phyloP scores from a whole-genome alignment of 1,140 invertebrate genomes.

The Drosophila sechellia region DNA sequence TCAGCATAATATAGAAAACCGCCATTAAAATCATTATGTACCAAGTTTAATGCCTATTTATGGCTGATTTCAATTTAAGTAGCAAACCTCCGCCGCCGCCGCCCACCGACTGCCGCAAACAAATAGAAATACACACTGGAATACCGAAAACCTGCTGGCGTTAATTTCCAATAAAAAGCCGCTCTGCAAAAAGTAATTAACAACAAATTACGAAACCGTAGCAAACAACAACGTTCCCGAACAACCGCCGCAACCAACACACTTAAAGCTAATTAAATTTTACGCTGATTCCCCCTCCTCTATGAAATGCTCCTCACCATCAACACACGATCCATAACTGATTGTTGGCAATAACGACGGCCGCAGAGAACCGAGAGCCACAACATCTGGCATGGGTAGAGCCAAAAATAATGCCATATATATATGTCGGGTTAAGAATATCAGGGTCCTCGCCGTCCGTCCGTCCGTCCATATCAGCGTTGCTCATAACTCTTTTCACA shows the following conservation, averaged over 20 bases:
- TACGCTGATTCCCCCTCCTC: conserved; percentile 18
- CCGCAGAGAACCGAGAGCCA: conserved; percentile 27
- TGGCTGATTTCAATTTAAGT: conserved; percentile 67
- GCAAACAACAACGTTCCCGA: conserved; percentile 22
- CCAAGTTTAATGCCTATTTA: conserved; percentile 57
- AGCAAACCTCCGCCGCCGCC: conserved; percentile 6
- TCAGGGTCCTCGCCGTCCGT: too few relatives aligned
- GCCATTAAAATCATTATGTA: conserved; percentile 50
- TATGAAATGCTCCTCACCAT: too few relatives aligned
- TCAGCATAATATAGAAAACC: conserved; percentile 40
- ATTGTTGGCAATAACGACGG: conserved; percentile 41
- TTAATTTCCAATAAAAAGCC: conserved; percentile 76
- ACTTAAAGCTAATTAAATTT: conserved; percentile 78
- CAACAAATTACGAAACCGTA: conserved; percentile 71
- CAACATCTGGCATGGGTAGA: conserved; percentile 26
- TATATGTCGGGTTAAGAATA: too few relatives aligned
- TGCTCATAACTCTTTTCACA: too few relatives aligned
- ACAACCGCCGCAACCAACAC: conserved; percentile 58
- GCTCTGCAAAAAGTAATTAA: conserved; percentile 69
- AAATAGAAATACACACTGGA: conserved; percentile 30
- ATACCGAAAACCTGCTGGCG: conserved; percentile 54
- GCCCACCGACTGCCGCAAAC: conserved; percentile 1
- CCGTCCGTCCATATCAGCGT: too few relatives aligned
- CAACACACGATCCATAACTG: conserved; percentile 22
- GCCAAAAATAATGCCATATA: conserved; percentile 17